Conservation (phyloP, 2,888 invertebrate species). For the Pristionchus exspectatus region DNA sequence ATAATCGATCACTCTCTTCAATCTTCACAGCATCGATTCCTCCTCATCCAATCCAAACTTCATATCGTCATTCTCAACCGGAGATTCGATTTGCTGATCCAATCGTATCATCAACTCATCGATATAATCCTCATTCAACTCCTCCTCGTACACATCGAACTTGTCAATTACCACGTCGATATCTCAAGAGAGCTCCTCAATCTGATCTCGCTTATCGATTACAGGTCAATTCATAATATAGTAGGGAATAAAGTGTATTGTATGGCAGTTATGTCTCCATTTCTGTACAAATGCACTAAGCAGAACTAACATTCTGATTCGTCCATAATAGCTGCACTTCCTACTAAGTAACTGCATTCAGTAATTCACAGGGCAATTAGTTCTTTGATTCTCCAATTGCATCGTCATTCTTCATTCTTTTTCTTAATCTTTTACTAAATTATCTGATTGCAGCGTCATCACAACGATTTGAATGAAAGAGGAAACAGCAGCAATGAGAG, state of each 20-base stretch:
- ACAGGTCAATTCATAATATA: conserved; percentile 60
- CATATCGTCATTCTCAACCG: conserved; percentile 45
- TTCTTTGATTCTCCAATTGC: background rate
- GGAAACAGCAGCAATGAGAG: conserved; percentile 49
- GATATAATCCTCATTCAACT: conserved; percentile 33
- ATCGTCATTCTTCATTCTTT: background rate
- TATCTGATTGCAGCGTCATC: conserved; percentile 23
- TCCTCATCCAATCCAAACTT: background rate
- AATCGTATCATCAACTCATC: conserved; percentile 12
- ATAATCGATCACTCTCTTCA: conserved; percentile 44
- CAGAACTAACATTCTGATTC: background rate
- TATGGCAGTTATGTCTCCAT: background rate
- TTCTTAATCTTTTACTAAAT: background rate
- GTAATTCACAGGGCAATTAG: background rate
- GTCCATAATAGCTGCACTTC: background rate
- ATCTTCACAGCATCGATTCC: conserved; percentile 11
- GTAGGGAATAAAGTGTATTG: background rate
- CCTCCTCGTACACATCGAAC: conserved; percentile 26
- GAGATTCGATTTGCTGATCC: conserved; percentile 42
- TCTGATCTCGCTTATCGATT: conserved; percentile 67
- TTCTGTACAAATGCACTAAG: too few relatives aligned
- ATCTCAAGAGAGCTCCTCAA: conserved; percentile 66
- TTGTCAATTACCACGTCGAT: conserved; percentile 54
- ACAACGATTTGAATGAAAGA: conserved; percentile 33
- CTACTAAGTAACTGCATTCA: too few relatives aligned